Base-by-base conservation (phyloP, 2,113 vertebrate genomes). In the Clarias gariepinus region DNA sequence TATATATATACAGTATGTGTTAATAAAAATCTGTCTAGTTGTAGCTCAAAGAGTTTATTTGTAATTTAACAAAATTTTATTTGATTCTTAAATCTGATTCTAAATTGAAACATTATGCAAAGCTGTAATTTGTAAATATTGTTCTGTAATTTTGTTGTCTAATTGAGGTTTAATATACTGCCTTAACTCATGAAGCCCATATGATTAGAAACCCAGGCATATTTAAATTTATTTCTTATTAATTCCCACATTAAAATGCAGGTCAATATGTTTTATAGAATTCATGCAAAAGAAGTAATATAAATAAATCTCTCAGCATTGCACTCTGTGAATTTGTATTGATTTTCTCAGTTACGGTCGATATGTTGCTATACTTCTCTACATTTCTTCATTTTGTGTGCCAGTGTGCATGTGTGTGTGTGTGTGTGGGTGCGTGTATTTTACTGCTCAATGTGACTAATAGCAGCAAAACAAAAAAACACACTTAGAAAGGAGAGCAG, bases 381-480 rank as follows among this genome's bases (percentile, higher is more conserved):
- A n/a, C n/a, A 60, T 60, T 28, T 41, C 41, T 85, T 52, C 61
- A 33, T 23, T 58, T 25, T 33, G 6, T 28, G 18, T 36, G 47
- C 60, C 19, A 60, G 82, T 41, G 55, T 85, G 84, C 66, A 58
- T 85, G 83, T 76, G 76, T 85, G 52, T 86, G 64, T 80, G 74
- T 68, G 52, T 86, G 84, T 69, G 53, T 80, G 76, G 68, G 85
- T 80, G 76, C 58, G 63, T 52, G n/a, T 74, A 15, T 63, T 7
- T 33, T 68, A 30, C 30, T 41, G 28, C 21, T 66, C 18, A 9
- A 52, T 79, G 74, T 33, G n/a, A 55, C 61, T 86, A 86, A 80
- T 85, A 68, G 28, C 85, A 81, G 76, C 52, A 80, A 77, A 86
- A 80, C 85, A 86, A 86, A 86, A 86, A 86, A 80, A 80, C 30